Percentiles rank a stretch among this genome's conserved stretches.
These are phyloP conservation scores for Lithophane semibrunnea DNA, from an alignment of 2,888 invertebrate genomes.

Conservation along the genomic window DNA sequence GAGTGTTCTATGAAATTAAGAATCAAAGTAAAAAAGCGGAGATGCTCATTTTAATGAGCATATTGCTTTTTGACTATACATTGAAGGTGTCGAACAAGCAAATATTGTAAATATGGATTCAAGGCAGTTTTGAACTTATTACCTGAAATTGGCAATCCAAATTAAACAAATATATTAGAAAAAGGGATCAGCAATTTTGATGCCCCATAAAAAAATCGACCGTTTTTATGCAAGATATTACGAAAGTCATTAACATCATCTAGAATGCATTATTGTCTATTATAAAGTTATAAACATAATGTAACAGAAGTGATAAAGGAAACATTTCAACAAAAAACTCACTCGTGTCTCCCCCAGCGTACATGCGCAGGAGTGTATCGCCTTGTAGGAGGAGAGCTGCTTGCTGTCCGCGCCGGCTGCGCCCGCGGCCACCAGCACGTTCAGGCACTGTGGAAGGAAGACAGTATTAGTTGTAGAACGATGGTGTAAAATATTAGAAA, in stretches of 20 bases:
- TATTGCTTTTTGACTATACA: neutral
- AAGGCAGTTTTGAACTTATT: neutral
- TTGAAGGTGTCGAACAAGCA: neutral
- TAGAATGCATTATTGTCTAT: slow-evolving; percentile 15
- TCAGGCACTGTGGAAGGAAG: slow-evolving; percentile 92
- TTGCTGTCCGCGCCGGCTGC: slow-evolving; percentile 88
- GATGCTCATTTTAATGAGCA: neutral
- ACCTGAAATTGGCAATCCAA: neutral
- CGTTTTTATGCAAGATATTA: slow-evolving; percentile 5
- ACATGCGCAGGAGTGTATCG: slow-evolving; percentile 87
- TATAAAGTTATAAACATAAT: slow-evolving; percentile 22
- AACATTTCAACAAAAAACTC: slow-evolving; percentile 68
- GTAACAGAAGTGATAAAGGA: slow-evolving; percentile 5
- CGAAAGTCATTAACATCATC: slow-evolving; percentile 5
- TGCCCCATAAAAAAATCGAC: neutral
- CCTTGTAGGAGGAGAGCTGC: slow-evolving; percentile 85
- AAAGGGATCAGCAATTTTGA: neutral
- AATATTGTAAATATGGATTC: neutral
- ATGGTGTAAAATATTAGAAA: neutral
- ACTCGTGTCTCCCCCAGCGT: slow-evolving; percentile 86
- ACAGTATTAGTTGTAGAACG: neutral
- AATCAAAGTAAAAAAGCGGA: neutral
- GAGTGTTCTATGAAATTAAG: neutral
- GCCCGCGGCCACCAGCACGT: slow-evolving; percentile 95
- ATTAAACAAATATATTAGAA: neutral